A percentile compares a stretch with the other conserved stretches of the same genome.
These are phyloP conservation scores for Beris chalybata DNA, from an alignment of 2,888 invertebrate species.

Conservation along the genomic window DNA sequence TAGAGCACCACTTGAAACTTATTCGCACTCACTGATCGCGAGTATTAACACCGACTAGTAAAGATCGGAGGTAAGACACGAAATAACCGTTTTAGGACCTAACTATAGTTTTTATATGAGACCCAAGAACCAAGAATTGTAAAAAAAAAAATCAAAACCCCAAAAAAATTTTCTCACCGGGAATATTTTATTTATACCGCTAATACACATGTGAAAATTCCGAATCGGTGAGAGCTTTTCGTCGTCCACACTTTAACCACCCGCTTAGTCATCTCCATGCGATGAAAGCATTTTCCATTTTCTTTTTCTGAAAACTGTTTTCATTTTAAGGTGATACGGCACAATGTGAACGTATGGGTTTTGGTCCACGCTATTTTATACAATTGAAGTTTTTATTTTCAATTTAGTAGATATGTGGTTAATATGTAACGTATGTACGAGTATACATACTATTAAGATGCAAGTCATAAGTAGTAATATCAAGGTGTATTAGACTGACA, in stretches of 20 bases:
- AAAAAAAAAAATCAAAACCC: constrained; percentile 7
- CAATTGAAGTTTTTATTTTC: too few relatives aligned
- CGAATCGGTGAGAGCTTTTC: too few relatives aligned
- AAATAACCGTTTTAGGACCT: constrained; percentile 27
- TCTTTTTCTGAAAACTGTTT: constrained; percentile 1
- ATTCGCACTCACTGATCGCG: neutral
- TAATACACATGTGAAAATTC: constrained; percentile 9
- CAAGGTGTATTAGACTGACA: too few relatives aligned
- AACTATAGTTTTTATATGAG: constrained; percentile 29
- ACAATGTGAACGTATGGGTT: too few relatives aligned
- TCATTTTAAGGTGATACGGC: too few relatives aligned
- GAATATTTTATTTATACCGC: constrained; percentile 26
- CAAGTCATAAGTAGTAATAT: too few relatives aligned
- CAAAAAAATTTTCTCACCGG: constrained; percentile 26
- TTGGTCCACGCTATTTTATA: too few relatives aligned
- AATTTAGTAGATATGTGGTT: too few relatives aligned
- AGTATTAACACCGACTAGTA: constrained; percentile 1
- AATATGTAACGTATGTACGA: too few relatives aligned
- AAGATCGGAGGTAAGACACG: constrained; percentile 20
- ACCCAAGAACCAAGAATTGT: constrained; percentile 12
- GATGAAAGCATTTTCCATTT: constrained; percentile 11
- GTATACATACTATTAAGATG: too few relatives aligned
- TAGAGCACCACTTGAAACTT: neutral
- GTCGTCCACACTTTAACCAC: too few relatives aligned
- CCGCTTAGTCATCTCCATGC: constrained; percentile 16